Conservation (phyloP, 1,140 invertebrate genomes). For the Acromyrmex echinatior region DNA sequence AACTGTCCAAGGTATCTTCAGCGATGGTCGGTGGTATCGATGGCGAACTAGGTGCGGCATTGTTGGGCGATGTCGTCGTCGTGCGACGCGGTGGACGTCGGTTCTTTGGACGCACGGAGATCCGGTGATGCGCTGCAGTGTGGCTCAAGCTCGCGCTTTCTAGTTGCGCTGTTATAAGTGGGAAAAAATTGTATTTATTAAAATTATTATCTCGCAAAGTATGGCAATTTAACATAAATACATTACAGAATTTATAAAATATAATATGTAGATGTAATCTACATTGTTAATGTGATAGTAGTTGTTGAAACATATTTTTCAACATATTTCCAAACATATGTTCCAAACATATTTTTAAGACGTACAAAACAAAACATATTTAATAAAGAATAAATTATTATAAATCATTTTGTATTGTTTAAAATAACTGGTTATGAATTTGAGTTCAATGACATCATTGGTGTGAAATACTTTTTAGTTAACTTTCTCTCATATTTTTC, state of each 20-base stretch:
- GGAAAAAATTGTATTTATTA: not conserved
- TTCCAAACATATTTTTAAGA: not conserved
- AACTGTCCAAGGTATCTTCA: slow-evolving; percentile 80
- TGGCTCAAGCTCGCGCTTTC: slow-evolving; percentile 82
- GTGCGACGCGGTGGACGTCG: slow-evolving; percentile 82
- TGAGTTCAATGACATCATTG: not conserved
- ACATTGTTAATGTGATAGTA: not conserved
- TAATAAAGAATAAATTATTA: not conserved
- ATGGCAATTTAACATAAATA: not conserved
- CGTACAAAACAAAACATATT: not conserved
- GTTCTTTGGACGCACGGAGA: slow-evolving; percentile 84
- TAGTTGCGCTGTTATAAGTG: slow-evolving; percentile 78
- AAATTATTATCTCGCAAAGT: not conserved
- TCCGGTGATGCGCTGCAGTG: slow-evolving; percentile 84
- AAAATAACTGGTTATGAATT: not conserved
- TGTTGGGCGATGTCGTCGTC: slow-evolving; percentile 55
- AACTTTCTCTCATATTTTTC: not conserved
- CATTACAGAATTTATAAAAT: slow-evolving; percentile 1
- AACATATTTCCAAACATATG: too few relatives aligned
- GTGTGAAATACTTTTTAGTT: not conserved
- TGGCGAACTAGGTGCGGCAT: slow-evolving; percentile 22
- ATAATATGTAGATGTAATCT: not conserved
- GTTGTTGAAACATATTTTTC: too few relatives aligned
- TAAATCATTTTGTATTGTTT: slow-evolving; percentile 18
- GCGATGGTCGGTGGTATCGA: slow-evolving; percentile 79